Percentiles rank a stretch among this genome's conserved stretches.
Conservation (phyloP, 2,888 invertebrate genomes). For the Hydroisotoma schaefferi region DNA sequence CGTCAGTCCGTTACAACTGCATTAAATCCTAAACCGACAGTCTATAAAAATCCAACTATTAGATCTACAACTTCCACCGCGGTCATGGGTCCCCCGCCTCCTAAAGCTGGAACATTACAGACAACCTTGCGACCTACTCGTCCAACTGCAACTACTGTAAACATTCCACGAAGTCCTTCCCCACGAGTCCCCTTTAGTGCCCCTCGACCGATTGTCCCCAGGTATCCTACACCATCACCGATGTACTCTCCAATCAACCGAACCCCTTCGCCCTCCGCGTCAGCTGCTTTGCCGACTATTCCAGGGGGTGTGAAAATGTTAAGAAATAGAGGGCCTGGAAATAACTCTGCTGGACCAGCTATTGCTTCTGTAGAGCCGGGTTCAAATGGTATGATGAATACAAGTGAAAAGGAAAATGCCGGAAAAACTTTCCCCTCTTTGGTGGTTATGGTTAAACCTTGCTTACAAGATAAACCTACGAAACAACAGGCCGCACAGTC, state of each 20-base stretch:
- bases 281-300: background rate
- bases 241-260: background rate
- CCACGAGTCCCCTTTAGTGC: too few relatives aligned
- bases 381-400: too few relatives aligned
- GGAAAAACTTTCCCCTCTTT: slow-evolving; percentile 77
- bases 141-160: too few relatives aligned
- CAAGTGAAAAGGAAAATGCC: background rate
- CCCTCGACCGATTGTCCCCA: background rate
- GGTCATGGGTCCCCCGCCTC: background rate
- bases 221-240: background rate
- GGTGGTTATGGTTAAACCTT: slow-evolving; percentile 77
- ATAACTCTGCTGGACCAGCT: too few relatives aligned
- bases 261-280: background rate
- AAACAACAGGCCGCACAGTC: slow-evolving; percentile 52
- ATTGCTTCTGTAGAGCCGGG: too few relatives aligned
- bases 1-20: too few relatives aligned
- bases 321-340: background rate
- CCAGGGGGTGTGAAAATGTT: background rate
- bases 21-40: too few relatives aligned
- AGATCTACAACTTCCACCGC: too few relatives aligned
- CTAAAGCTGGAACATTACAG: background rate
- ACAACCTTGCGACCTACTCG: background rate
- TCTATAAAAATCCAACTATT: too few relatives aligned
- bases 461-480: slow-evolving; percentile 63
- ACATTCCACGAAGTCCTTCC: too few relatives aligned